These are phyloP conservation scores for Wiebesia pumilae DNA, from an alignment of 1,140 invertebrate species.

Conservation along the genomic window DNA sequence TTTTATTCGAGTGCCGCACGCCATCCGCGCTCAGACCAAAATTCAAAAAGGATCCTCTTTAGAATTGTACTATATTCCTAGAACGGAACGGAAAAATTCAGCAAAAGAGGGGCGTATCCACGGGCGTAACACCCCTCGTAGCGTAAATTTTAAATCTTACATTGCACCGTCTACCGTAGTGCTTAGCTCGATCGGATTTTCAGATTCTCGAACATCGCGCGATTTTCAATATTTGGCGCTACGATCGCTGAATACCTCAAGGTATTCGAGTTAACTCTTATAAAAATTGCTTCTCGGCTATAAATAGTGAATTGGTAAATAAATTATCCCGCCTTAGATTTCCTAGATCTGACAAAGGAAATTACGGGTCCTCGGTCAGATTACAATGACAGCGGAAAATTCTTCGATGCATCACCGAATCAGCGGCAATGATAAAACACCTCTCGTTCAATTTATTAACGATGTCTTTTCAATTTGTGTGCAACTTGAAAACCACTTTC, in stretches of 20 bases:
- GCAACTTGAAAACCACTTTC: background rate
- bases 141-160: constrained; percentile 58
- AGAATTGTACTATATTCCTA: background rate
- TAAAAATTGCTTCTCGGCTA: too few species aligned
- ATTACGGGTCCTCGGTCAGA: too few species aligned
- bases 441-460: background rate
- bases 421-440: too few species aligned
- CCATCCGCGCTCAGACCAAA: background rate
- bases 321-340: too few species aligned
- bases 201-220: constrained; percentile 51
- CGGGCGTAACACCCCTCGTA: constrained; percentile 51
- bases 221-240: background rate
- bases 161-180: constrained; percentile 57
- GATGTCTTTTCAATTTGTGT: background rate
- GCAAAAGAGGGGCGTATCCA: background rate
- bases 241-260: too few species aligned
- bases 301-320: too few species aligned
- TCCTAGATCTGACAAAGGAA: too few species aligned
- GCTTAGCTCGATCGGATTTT: constrained; percentile 49
- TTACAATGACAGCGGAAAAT: too few species aligned
- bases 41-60: background rate
- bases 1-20: too few species aligned
- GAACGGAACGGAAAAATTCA: background rate
- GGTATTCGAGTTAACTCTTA: too few species aligned
- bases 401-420: too few species aligned